phyloP scores from a whole-genome alignment of 2,113 vertebrate species.

The Meleagris gallopavo region DNA sequence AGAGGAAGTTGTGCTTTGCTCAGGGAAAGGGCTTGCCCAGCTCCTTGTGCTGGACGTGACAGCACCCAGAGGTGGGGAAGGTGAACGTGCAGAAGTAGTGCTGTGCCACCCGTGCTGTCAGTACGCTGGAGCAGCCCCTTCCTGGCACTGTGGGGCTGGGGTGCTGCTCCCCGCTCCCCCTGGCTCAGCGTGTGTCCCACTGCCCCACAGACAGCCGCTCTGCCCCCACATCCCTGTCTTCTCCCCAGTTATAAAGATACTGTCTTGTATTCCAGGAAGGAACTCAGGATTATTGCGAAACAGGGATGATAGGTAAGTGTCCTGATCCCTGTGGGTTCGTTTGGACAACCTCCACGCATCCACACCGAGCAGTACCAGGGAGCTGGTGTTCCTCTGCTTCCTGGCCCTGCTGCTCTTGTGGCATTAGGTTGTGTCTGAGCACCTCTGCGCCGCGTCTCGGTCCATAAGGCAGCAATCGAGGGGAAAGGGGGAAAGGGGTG shows the following conservation, averaged over 20 bases:
- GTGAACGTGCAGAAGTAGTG: neutral
- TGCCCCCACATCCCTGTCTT: constrained; percentile 48
- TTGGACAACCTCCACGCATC: constrained; percentile 40
- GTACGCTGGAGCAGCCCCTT: no score
- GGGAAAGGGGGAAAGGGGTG: neutral
- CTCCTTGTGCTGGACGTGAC: neutral
- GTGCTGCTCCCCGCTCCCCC: constrained; percentile 1
- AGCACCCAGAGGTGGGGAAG: neutral
- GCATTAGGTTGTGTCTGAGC: neutral
- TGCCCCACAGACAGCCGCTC: constrained; percentile 41
- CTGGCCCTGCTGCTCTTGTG: neutral
- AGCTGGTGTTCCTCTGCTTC: neutral
- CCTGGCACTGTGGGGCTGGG: neutral
- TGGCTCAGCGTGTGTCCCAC: constrained; percentile 15
- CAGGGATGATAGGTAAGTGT: constrained; percentile 78
- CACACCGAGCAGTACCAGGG: constrained; percentile 61
- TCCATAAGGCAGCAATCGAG: neutral
- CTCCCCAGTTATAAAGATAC: constrained; percentile 75
- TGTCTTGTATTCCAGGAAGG: constrained; percentile 82
- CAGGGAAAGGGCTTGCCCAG: constrained; percentile 18
- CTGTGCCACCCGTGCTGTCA: no score
- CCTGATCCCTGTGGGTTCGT: constrained; percentile 41
- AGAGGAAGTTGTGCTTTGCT: constrained; percentile 19
- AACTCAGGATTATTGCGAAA: constrained; percentile 78
- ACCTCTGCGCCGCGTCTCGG: neutral